A percentile compares a stretch with the other conserved stretches of the same genome.
phyloP scores from a whole-genome alignment of 30 jellyfish, hydroid and myxozoan species.

The Mastigias papua region DNA sequence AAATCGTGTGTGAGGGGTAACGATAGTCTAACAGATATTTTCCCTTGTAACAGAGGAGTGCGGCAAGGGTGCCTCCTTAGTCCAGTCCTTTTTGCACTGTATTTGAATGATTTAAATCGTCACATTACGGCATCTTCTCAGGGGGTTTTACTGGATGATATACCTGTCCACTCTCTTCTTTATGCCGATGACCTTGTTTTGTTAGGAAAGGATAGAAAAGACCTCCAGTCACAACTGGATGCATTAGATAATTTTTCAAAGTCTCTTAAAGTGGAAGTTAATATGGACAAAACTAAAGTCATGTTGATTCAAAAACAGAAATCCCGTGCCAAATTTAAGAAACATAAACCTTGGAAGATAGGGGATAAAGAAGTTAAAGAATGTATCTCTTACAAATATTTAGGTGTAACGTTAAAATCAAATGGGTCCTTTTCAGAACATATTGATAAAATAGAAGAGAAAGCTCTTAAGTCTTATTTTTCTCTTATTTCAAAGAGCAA shows the following conservation, averaged over 20 bases:
- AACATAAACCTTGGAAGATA: slow-evolving; percentile 15
- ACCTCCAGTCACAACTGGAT: slow-evolving; percentile 38
- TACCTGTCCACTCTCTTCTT: neutral
- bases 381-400: slow-evolving; percentile 8
- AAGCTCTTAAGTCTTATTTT: slow-evolving; percentile 46
- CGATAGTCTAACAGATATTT: slow-evolving; percentile 44
- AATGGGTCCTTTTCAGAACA: slow-evolving; percentile 26
- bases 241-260: slow-evolving; percentile 11
- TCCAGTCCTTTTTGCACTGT: slow-evolving; percentile 61
- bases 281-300: slow-evolving; percentile 29
- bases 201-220: slow-evolving; percentile 38
- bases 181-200: slow-evolving; percentile 55
- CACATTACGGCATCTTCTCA: slow-evolving; percentile 22
- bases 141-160: slow-evolving; percentile 31
- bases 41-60: slow-evolving; percentile 61
- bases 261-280: slow-evolving; percentile 36
- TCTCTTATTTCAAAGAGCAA: slow-evolving; percentile 34
- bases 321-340: slow-evolving; percentile 11
- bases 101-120: slow-evolving; percentile 47
- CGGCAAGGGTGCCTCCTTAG: slow-evolving; percentile 63
- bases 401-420: slow-evolving; percentile 22
- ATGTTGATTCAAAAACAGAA: slow-evolving; percentile 17
- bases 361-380: slow-evolving; percentile 20
- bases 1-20: slow-evolving; percentile 57
- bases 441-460: slow-evolving; percentile 36